phyloP scores from a whole-genome alignment of 2,888 invertebrate genomes.

The Sphaerophoria taeniata region DNA sequence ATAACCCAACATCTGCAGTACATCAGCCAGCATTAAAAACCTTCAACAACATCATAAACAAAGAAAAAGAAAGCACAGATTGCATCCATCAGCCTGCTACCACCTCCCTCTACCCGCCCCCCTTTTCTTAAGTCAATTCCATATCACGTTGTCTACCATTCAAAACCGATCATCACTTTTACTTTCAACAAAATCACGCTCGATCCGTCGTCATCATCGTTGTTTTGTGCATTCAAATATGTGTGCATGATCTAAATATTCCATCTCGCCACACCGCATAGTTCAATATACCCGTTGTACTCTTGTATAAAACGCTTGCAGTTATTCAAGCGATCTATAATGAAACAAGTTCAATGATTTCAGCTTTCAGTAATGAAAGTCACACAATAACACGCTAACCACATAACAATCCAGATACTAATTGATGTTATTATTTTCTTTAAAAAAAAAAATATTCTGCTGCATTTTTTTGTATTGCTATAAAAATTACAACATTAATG shows the following conservation, averaged over 20 bases:
- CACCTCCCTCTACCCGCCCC: background rate
- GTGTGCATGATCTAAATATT: conserved; percentile 59
- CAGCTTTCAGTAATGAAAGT: conserved; percentile 21
- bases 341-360: conserved; percentile 70
- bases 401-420: conserved; percentile 22
- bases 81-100: conserved; percentile 13
- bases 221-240: background rate
- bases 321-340: conserved; percentile 26
- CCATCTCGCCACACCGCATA: conserved; percentile 41
- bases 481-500: conserved; percentile 57
- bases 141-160: background rate
- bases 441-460: conserved; percentile 1
- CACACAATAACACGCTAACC: conserved; percentile 37
- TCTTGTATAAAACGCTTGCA: background rate
- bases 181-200: conserved; percentile 46
- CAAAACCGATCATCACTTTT: conserved; percentile 65
- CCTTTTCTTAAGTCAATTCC: too few relatives aligned
- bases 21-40: conserved; percentile 13
- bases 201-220: background rate
- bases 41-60: conserved; percentile 36
- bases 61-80: conserved; percentile 61
- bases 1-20: conserved; percentile 15
- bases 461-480: conserved; percentile 20
- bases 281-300: conserved; percentile 50
- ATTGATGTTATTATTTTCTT: conserved; percentile 40